These are phyloP conservation scores for Argya squamiceps DNA, from an alignment of 2,797 vertebrate genomes.

Conservation along the genomic window DNA sequence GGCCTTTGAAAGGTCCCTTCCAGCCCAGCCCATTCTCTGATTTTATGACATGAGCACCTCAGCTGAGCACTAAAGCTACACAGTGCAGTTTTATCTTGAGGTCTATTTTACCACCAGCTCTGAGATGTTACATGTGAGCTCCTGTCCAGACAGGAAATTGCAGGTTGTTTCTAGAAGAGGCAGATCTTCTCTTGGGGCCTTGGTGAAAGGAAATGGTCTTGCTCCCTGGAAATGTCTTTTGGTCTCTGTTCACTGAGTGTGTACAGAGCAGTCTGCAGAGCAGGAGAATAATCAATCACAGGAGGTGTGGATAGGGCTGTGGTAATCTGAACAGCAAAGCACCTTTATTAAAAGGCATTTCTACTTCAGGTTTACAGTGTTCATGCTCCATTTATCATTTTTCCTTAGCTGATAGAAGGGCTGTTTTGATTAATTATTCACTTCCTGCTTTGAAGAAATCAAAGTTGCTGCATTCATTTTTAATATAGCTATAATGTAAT, in stretches of 20 bases:
- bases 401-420: not conserved
- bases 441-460: not conserved
- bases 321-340: not conserved
- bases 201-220: not conserved
- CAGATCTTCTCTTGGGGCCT: not conserved
- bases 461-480: not conserved
- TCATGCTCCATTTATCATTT: not conserved
- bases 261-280: not conserved
- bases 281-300: not conserved
- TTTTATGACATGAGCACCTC: not conserved
- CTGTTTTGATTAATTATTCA: not conserved
- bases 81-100: not conserved
- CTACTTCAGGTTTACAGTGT: not conserved
- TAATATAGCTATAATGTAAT: not conserved
- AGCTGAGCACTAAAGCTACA: not conserved
- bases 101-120: rapidly evolving
- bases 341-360: not conserved
- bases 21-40: not conserved
- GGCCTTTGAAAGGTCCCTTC: not conserved
- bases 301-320: not conserved
- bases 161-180: not conserved
- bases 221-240: not conserved
- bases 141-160: not conserved
- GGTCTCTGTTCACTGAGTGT: not conserved
- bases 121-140: not conserved